Evolutionary conservation across 2,113 vertebrate genomes (phyloP), one percentile per base, ranked within the genome.

Genomic region (Eupsittula cactorum): DNA sequence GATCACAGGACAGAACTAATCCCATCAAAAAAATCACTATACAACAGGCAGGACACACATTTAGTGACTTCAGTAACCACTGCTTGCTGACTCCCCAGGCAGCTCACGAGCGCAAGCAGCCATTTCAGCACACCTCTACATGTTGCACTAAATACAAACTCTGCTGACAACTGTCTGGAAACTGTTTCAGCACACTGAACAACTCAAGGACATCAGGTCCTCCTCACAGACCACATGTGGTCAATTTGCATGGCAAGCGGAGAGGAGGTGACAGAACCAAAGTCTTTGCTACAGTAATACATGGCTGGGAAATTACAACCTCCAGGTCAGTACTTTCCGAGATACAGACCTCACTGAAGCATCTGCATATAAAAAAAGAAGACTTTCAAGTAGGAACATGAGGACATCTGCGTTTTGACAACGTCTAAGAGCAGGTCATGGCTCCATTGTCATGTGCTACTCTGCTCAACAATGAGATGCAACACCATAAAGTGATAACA

Each of bases 121-220:
- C 93, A 78, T 88, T 81, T 84, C 92, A 50, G 62, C 9, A 37
- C 73, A 92, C 77, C 69, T 94, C 75, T 91, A 78, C 65, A 33
- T 0, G 1, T 74, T 27, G 80, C 79, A 90, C 92, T 93, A 90
- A 92, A 88, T 86, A 92, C 79, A 93, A 93, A 94, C 73, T 62
- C 85, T 70, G 86, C 77, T 75, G 86, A 47, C 68, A 95, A 88
- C 42, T 28, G 64, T 6, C 60, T 53, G 69, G 35, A 79, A 92
- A 78, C 42, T 24, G 52, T 33, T 92, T 39, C 70, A 71, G 78
- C 73, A 78, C 73, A 31, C 60, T 21, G 69, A 77, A 68, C 79
- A 63, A 24, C 60, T 78, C 79, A 86, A 88, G 79, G 90, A 74
- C 44, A 0, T 0, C 3, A 23, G 55, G 55, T 29, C 31, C 35